Conservation (phyloP, 2,888 invertebrate genomes). For the Notodonta ziczac region DNA sequence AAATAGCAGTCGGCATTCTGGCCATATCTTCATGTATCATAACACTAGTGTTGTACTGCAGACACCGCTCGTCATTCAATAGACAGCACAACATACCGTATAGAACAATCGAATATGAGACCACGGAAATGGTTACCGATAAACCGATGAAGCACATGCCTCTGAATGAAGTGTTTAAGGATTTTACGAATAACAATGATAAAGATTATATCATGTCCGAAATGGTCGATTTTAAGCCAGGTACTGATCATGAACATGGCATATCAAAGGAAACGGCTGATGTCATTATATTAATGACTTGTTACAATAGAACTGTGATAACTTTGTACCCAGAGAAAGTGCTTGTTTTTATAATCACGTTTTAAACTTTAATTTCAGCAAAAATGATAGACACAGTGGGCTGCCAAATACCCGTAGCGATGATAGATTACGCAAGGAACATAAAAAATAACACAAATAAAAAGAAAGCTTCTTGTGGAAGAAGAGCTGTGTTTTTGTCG, state of each 20-base stretch:
- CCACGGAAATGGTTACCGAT: constrained; percentile 19
- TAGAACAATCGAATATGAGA: constrained; percentile 8
- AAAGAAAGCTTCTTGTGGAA: constrained; percentile 52
- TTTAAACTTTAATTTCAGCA: constrained; percentile 42
- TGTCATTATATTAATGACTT: too few relatives aligned
- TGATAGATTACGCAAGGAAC: constrained; percentile 50
- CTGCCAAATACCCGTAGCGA: constrained; percentile 63
- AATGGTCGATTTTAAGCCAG: constrained; percentile 42
- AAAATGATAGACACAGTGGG: constrained; percentile 61
- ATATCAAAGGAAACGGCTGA: too few relatives aligned
- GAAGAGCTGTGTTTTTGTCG: constrained; percentile 61
- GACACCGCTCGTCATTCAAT: constrained; percentile 39
- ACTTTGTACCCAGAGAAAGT: too few relatives aligned
- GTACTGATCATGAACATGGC: constrained; percentile 29
- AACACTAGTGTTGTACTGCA: constrained; percentile 52
- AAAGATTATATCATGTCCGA: constrained; percentile 45
- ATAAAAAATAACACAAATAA: constrained; percentile 21
- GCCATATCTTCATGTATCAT: constrained; percentile 42
- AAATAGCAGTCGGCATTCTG: constrained; percentile 43
- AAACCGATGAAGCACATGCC: constrained; percentile 56
- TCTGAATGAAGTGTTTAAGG: constrained; percentile 43
- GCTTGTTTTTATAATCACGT: too few relatives aligned
- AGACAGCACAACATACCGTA: constrained; percentile 11
- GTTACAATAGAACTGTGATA: too few relatives aligned
- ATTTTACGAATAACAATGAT: constrained; percentile 12